A percentile compares a stretch with the other conserved stretches of the same genome.
Evolutionary conservation across 2,888 invertebrate species (phyloP).

Genomic region (Odontothrips loti): DNA sequence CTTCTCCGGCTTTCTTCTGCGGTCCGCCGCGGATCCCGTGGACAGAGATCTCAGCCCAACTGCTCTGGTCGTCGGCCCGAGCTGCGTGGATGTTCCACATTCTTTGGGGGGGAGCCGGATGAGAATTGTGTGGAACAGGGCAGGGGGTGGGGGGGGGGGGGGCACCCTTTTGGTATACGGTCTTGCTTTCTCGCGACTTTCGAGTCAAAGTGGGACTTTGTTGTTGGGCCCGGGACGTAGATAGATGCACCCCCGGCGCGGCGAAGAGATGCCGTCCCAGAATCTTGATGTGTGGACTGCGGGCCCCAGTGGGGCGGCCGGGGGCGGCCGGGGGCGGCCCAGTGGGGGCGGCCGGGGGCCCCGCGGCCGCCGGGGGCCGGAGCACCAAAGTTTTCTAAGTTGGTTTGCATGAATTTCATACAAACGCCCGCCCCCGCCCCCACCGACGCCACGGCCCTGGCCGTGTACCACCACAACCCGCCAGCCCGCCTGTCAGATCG

Average conservation of each 20-base stretch:
- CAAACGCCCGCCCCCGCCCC: slow-evolving; percentile 3
- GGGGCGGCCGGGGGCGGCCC: background rate
- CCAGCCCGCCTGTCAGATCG: background rate
- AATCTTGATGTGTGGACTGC: background rate
- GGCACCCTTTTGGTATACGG: too few species aligned
- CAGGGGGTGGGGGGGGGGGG: background rate
- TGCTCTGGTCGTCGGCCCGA: too few species aligned
- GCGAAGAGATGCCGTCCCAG: background rate
- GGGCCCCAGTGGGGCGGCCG: background rate
- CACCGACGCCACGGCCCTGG: background rate
- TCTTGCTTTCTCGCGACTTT: background rate
- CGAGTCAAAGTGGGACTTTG: slow-evolving; percentile 17
- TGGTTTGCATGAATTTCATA: slow-evolving; percentile 18
- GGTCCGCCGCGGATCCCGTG: too few species aligned
- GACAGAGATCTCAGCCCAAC: too few species aligned
- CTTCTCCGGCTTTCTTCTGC: too few species aligned
- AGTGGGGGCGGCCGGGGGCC: background rate
- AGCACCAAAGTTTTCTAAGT: slow-evolving; percentile 4
- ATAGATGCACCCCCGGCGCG: background rate
- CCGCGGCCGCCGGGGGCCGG: background rate
- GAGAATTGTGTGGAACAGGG: background rate
- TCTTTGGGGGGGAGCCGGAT: background rate
- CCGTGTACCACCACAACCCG: background rate
- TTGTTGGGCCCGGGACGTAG: background rate
- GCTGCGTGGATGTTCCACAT: too few species aligned